Base-by-base conservation (phyloP, 2,888 invertebrate species). In the Silvanus unidentatus region DNA sequence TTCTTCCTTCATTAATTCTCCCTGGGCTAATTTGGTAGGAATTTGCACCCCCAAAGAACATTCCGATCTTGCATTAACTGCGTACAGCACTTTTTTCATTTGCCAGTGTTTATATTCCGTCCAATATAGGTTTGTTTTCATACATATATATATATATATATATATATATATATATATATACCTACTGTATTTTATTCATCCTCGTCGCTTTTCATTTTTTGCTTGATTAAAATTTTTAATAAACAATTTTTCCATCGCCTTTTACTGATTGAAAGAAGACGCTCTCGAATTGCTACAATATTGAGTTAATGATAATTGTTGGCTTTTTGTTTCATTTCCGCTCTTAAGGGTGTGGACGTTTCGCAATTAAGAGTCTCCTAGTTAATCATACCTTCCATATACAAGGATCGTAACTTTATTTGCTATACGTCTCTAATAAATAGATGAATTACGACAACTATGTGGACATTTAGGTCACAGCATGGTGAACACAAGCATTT, bases 1-100 rank as follows among this genome's bases (percentile, higher is more conserved):
- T 72, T 71, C 71, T 68, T 62, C 67, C 64, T 71, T 72, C 72
- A 72, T 72, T 72, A 72, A 72, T 68, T 68, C 70, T 68, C 69
- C 65, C 69, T 58, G 66, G 66, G 66, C 71, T 71, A 72, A 71
- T 72, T 72, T 71, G 66, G 65, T 65, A 68, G 65, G 72, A 72
- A 72, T 72, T 71, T 66, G 63, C 71, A 66, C 70, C 66, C 66
- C 65, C 58, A 63, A 64, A 60, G 59, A 63, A 66, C 69, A 70
- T 69, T 69, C 71, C 69, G 58, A 67, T 66, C 65, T 58, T 53
- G 56, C 53, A 59, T 63, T 58, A 60, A 60, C 52, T n/a, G 37
- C 14, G 54, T 40, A 47, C 47, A 47, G 39, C 52, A 54, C 52
- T 68, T 64, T 64, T 65, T 63, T 47, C 42, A 47, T 53, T 52